A percentile compares a stretch with the other conserved stretches of the same genome.
These are phyloP conservation scores for Rhinatrema bivittatum DNA, from an alignment of 2,797 vertebrate genomes.

Conservation along the genomic window DNA sequence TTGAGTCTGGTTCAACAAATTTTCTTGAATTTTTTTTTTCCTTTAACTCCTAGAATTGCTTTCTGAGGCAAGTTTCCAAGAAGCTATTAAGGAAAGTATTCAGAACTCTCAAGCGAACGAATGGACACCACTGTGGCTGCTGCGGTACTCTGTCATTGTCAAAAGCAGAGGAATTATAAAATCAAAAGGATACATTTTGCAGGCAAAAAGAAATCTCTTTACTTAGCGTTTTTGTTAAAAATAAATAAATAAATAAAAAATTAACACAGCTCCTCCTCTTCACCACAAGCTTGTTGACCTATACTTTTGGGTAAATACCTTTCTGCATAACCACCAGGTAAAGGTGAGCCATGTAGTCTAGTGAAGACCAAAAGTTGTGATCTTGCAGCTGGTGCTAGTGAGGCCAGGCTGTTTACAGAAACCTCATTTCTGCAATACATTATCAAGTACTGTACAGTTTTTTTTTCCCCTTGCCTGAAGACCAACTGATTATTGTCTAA, in stretches of 20 bases:
- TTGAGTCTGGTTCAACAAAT: too few species aligned
- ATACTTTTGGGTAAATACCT: slow-evolving; percentile 6
- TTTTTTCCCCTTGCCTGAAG: slow-evolving; percentile 28
- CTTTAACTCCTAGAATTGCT: slow-evolving; percentile 76
- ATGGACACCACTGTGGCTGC: slow-evolving; percentile 90
- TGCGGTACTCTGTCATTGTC: slow-evolving; percentile 95
- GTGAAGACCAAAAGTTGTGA: slow-evolving; percentile 32
- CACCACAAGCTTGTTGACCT: too few species aligned
- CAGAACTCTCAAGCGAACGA: slow-evolving; percentile 55
- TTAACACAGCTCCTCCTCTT: too few species aligned
- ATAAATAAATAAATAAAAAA: too few species aligned
- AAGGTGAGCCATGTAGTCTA: slow-evolving; percentile 21
- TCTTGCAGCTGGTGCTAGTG: slow-evolving; percentile 2
- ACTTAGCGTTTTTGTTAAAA: slow-evolving; percentile 34
- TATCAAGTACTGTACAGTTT: slow-evolving; percentile 23
- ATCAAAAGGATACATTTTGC: slow-evolving; percentile 93
- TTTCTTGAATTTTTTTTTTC: background rate
- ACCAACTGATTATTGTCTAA: slow-evolving; percentile 23
- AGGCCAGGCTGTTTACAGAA: slow-evolving; percentile 8
- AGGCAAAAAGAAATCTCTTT: slow-evolving; percentile 68
- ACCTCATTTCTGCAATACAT: slow-evolving; percentile 13
- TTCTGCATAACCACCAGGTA: slow-evolving; percentile 19
- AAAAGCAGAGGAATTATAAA: slow-evolving; percentile 97
- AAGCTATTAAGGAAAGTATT: slow-evolving; percentile 72
- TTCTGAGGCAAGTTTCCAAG: slow-evolving; percentile 78